These are phyloP conservation scores for Gambusia affinis DNA, from an alignment of 2,113 vertebrate genomes.

Conservation along the genomic window DNA sequence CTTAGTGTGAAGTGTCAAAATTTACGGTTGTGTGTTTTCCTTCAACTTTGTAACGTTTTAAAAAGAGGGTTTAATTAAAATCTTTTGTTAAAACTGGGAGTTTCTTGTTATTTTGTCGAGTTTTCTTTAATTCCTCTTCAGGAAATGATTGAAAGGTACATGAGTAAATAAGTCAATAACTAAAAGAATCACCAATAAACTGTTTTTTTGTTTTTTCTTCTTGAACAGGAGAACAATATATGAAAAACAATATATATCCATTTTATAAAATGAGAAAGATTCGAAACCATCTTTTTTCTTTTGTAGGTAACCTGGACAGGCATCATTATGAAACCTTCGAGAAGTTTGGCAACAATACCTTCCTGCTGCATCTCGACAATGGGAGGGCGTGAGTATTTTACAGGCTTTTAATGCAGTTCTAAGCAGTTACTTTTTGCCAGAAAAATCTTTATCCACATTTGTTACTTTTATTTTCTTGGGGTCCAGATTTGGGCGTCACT, in stretches of 20 bases:
- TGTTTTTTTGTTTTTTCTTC: neutral
- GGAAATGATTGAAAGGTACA: too few relatives aligned
- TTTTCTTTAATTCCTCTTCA: accelerated
- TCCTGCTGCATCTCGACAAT: conserved; percentile 86
- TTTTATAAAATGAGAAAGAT: accelerated
- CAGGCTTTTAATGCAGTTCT: neutral
- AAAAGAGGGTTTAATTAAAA: conserved; percentile 21
- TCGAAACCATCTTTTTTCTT: neutral
- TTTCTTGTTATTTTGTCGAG: neutral
- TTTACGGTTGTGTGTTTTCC: neutral
- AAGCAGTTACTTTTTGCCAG: neutral
- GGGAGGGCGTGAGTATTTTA: conserved; percentile 80
- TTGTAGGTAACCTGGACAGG: conserved; percentile 87
- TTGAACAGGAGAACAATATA: neutral
- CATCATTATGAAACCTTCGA: conserved; percentile 90
- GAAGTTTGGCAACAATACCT: conserved; percentile 87
- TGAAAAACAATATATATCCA: neutral
- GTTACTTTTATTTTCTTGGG: neutral
- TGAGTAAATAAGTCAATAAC: too few relatives aligned
- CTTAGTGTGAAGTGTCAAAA: conserved; percentile 8
- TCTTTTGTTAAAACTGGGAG: neutral
- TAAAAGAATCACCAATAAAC: neutral
- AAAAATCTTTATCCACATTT: neutral
- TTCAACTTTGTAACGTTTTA: neutral
- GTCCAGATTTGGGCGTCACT: conserved; percentile 85